phyloP scores from a whole-genome alignment of 2,797 vertebrate species.

The Gorsachius magnificus region DNA sequence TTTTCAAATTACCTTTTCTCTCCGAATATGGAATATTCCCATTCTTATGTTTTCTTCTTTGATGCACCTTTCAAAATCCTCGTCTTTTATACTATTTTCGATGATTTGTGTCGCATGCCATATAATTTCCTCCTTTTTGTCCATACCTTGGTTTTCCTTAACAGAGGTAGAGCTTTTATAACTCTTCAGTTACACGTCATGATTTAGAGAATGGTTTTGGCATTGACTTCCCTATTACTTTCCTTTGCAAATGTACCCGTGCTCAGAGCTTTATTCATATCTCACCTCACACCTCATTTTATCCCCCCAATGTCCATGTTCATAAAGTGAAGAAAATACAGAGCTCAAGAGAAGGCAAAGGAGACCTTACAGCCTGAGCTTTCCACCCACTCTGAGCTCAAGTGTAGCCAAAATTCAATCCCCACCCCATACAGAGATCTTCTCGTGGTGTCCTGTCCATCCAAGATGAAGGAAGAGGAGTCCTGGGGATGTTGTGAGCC shows the following conservation, averaged over 20 bases:
- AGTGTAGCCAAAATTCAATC: background rate
- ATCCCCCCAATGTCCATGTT: fast-evolving
- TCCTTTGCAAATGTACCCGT: background rate
- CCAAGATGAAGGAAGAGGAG: background rate
- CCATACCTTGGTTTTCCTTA: background rate
- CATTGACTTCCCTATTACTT: background rate
- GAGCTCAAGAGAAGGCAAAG: background rate
- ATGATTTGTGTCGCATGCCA: background rate
- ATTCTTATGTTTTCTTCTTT: background rate
- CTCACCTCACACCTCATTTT: background rate
- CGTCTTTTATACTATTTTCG: background rate
- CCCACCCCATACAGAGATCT: background rate
- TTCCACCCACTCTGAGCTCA: background rate
- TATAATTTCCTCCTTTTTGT: background rate
- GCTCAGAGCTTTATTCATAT: background rate
- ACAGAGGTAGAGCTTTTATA: background rate
- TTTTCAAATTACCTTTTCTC: background rate
- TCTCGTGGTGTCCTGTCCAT: background rate
- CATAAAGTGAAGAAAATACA: background rate
- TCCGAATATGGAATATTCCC: background rate
- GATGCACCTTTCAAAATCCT: background rate
- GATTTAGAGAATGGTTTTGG: background rate
- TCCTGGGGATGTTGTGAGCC: background rate
- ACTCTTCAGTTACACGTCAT: background rate
- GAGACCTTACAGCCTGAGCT: background rate